These are phyloP conservation scores for Himalopsyche tibetana DNA, from an alignment of 2,888 invertebrate genomes.

Conservation along the genomic window DNA sequence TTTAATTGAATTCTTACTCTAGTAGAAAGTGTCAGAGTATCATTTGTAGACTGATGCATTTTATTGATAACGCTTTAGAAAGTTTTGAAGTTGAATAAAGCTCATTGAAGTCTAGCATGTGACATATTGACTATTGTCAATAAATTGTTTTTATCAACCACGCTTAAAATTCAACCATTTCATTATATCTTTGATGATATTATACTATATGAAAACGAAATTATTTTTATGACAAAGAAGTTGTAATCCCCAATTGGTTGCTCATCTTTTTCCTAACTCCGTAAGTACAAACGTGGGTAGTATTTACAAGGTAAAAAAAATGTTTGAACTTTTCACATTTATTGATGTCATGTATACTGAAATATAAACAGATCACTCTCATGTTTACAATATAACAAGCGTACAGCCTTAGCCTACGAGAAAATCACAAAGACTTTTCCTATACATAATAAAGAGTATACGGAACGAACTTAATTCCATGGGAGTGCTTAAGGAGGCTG, in stretches of 20 bases:
- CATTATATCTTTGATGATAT: too few species aligned
- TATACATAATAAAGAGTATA: slow-evolving; percentile 2
- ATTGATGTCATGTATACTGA: slow-evolving; percentile 3
- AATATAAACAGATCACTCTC: slow-evolving; percentile 18
- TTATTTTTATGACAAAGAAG: background rate
- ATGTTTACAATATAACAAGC: slow-evolving; percentile 30
- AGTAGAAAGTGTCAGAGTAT: too few species aligned
- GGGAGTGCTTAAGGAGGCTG: background rate
- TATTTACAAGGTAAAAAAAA: slow-evolving; percentile 10
- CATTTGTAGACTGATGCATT: too few species aligned
- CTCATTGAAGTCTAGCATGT: too few species aligned
- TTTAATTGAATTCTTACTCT: too few species aligned
- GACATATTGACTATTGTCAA: too few species aligned
- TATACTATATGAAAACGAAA: too few species aligned
- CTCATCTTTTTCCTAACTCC: background rate
- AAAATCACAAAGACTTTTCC: slow-evolving; percentile 6
- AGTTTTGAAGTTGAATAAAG: too few species aligned
- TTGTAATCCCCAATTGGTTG: background rate
- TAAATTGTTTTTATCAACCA: too few species aligned
- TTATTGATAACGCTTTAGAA: too few species aligned
- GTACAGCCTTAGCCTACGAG: slow-evolving; percentile 16
- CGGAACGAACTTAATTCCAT: background rate
- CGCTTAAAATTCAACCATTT: too few species aligned
- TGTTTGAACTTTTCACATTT: slow-evolving; percentile 15
- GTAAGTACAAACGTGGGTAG: background rate